A percentile compares a stretch with the other conserved stretches of the same genome.
Conservation (phyloP, 2,797 vertebrate genomes). For the Mormyrops boulengeri region DNA sequence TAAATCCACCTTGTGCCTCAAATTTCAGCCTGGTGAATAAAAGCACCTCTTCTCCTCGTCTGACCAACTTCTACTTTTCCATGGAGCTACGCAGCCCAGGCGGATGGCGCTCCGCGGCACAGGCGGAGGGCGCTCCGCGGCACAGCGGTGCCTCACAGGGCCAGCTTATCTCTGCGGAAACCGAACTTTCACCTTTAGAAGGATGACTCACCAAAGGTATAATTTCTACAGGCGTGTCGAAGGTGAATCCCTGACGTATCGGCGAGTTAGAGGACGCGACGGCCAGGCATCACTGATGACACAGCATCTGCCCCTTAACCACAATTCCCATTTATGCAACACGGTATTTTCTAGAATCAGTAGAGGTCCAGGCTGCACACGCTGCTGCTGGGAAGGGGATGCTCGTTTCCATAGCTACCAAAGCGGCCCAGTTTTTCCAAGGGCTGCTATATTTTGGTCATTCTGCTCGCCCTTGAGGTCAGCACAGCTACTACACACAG, state of each 20-base stretch:
- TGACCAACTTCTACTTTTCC: background rate
- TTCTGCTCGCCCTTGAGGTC: background rate
- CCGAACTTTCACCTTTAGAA: background rate
- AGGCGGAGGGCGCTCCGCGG: too few species aligned
- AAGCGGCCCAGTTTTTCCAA: background rate
- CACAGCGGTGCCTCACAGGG: background rate
- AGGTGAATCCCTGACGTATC: background rate
- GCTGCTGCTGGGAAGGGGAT: background rate
- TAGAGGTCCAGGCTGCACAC: background rate
- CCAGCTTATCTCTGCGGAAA: background rate
- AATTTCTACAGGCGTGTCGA: background rate
- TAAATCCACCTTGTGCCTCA: background rate
- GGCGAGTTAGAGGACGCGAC: background rate
- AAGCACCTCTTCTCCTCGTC: background rate
- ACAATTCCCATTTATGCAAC: background rate
- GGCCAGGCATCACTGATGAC: background rate
- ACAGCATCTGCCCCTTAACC: background rate
- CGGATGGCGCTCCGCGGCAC: background rate
- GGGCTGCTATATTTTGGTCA: background rate
- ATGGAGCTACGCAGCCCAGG: background rate
- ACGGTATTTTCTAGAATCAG: background rate
- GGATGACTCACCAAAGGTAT: background rate
- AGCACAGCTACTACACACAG: background rate
- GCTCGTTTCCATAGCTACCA: background rate
- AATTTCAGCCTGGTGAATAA: background rate